Base-by-base conservation (phyloP, 2,888 invertebrate genomes). In the Tetragonisca angustula region DNA sequence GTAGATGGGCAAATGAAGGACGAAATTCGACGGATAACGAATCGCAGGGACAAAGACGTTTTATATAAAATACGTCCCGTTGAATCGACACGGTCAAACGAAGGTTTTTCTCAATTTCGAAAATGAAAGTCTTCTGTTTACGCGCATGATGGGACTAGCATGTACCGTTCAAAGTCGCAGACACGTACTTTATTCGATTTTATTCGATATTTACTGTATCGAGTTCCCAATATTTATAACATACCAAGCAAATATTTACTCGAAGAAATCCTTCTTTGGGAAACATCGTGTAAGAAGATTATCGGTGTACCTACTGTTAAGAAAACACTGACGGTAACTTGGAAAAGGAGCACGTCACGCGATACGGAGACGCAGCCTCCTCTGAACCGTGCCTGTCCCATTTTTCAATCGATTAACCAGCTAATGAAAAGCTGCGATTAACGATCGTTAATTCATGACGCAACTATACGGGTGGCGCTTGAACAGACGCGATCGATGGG, bases 381-480 rank as follows among this genome's bases (percentile, higher is more conserved):
- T 17, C 24, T 15, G 17, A 61, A 2, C 27, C 19, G 19, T 13
- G 27, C 11, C 43, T 27, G 21, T 32, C 19, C 19, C 36, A 54
- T 27, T 64, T 52, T 24, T 74, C 27, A n/a, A 54, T 65, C 32
- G 50, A 74, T 36, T 24, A 13, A 43, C 36, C 36, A 5, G n/a
- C 74, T 74, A 64, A 74, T 74, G 52, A 50, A 74, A 52, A 64
- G n/a, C 50, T 17, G n/a, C n/a, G 32, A 52, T 52, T 64, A 50
- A 74, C 17, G 21, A 73, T 61, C 72, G 9, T 49, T n/a, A 27
- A 61, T 24, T 72, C 59, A 49, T 19, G 52, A n/a, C 24, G 43
- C 50, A 4, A 9, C 27, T 27, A 32, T 13, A 52, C 13, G 2
- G 24, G 4, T 19, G 17, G 36, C 21, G 27, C 36, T n/a, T 13